Evolutionary conservation across 2,888 invertebrate species (phyloP).

Genomic region (Chrysolina oricalcia): DNA sequence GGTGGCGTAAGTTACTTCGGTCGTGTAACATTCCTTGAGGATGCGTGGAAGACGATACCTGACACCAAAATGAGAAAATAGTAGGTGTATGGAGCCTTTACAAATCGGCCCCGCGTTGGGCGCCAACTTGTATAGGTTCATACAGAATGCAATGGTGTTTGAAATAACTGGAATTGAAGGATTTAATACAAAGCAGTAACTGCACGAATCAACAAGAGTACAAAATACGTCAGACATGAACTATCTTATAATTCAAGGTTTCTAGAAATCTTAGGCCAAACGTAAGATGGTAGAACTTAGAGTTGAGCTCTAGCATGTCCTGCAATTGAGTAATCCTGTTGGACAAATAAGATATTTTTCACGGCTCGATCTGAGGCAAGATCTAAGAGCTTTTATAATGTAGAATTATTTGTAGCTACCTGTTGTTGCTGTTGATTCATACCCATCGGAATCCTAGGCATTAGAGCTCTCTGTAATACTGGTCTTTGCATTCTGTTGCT

Average conservation of each 20-base stretch:
- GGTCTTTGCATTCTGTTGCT: conserved; percentile 58
- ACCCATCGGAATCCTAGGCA: conserved; percentile 60
- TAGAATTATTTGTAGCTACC: conserved; percentile 35
- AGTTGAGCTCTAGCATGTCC: no score
- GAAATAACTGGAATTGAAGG: background rate
- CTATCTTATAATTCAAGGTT: no score
- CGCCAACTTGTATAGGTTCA: no score
- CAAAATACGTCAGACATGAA: no score
- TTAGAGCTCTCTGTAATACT: conserved; percentile 57
- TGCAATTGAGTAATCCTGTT: no score
- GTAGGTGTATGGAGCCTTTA: no score
- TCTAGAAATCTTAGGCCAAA: no score
- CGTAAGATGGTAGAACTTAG: no score
- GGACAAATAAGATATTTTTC: no score
- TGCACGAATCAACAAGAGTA: background rate
- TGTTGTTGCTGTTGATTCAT: conserved; percentile 64
- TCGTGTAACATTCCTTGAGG: conserved; percentile 73
- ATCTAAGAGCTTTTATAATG: background rate
- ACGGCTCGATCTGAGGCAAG: no score
- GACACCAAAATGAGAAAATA: no score
- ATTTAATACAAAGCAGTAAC: background rate
- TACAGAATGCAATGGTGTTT: background rate
- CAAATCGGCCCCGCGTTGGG: no score
- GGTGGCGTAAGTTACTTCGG: conserved; percentile 68
- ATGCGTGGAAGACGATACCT: conserved; percentile 77